Base-by-base conservation (phyloP, 2,888 invertebrate genomes). In the Mechanitis mazaeus region DNA sequence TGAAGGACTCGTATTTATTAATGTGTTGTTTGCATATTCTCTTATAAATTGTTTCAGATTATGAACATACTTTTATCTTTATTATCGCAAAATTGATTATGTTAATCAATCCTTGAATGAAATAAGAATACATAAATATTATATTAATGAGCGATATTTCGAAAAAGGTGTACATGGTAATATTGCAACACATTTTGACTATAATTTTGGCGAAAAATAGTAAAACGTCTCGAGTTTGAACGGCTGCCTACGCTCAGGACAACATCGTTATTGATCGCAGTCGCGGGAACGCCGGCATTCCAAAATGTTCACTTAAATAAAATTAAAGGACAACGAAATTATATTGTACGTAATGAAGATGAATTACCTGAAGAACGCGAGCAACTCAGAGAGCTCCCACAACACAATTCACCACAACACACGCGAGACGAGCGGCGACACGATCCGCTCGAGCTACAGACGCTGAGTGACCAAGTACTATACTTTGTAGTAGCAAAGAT, bases 201-300 rank as follows among this genome's bases (percentile, higher is more conserved):
- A n/a, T 33, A 31, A 57, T 55, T 56, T 61, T 33, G 35, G 33
- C 50, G 54, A 59, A 63, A 62, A 53, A 64, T 60, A 68, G 60
- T 55, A 61, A 66, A 64, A 60, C 59, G 58, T 57, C 50, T 55
- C 61, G 64, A 63, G 63, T 55, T 63, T 62, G 63, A 67, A 72
- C 60, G 56, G 75, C 75, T 5, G 76, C 73, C 73, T 74, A 75
- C 75, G 76, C 72, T 74, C 76, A 74, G 76, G 84, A 85, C 84
- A 85, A 86, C 85, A 84, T 87, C 83, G 81, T 84, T 88, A 90
- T 90, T 85, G 89, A 90, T 89, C 89, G 88, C 67, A 68, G 76
- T 69, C 78, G 80, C 79, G 81, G 81, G 77, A 78, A 81, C 75
- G 72, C 77, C 83, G 81, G 81, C 74, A 69, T 71, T 64, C 77